A percentile compares a stretch with the other conserved stretches of the same genome.
These are phyloP conservation scores for Hyla sarda DNA, from an alignment of 2,113 vertebrate genomes.

Conservation along the genomic window DNA sequence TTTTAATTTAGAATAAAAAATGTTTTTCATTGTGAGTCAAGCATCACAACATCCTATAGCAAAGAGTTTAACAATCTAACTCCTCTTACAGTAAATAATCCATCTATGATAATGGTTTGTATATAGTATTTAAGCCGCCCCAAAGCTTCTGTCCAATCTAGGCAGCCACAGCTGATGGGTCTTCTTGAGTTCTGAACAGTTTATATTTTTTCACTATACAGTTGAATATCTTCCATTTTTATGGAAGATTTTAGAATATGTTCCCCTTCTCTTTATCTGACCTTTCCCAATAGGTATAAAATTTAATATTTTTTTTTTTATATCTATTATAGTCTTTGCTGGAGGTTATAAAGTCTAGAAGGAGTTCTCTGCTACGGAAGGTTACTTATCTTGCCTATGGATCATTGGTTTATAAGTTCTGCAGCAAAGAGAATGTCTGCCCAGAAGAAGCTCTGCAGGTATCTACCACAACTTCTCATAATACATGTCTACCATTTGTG, in stretches of 20 bases:
- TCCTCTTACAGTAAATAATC: not conserved
- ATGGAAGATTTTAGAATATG: too few relatives aligned
- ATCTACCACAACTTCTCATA: not conserved
- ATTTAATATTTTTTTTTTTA: not conserved
- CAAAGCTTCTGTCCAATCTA: not conserved
- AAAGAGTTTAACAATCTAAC: too few relatives aligned
- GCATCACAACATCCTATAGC: too few relatives aligned
- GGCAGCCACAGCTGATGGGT: not conserved
- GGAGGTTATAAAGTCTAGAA: not conserved
- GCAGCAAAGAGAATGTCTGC: not conserved
- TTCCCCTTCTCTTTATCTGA: not conserved
- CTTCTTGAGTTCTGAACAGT: not conserved
- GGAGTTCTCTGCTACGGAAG: not conserved
- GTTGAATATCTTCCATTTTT: too few relatives aligned
- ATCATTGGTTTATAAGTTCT: constrained; percentile 35
- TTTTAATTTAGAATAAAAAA: too few relatives aligned
- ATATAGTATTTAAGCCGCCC: not conserved
- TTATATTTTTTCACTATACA: too few relatives aligned
- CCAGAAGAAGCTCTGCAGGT: constrained; percentile 39
- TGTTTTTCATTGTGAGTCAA: not conserved
- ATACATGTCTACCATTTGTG: not conserved
- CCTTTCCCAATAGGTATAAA: not conserved
- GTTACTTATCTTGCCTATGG: constrained; percentile 35
- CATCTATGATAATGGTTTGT: not conserved
- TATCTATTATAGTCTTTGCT: constrained; percentile 15